Evolutionary conservation across 2,888 invertebrate genomes (phyloP).

Genomic region (Oligia latruncula): DNA sequence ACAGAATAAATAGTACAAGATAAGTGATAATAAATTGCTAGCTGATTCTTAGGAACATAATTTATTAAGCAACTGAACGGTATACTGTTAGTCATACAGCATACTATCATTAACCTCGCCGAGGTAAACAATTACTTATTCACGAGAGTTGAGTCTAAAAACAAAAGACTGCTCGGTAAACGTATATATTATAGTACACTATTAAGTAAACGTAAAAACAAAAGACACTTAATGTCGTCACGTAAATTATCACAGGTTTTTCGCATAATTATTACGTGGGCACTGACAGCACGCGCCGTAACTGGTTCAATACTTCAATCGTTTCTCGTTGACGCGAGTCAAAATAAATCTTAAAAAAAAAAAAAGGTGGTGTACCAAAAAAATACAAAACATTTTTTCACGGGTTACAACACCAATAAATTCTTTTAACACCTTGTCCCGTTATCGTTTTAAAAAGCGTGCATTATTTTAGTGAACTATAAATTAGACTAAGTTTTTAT

Average conservation of each 20-base stretch:
- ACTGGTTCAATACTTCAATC: constrained; percentile 22
- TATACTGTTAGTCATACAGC: constrained; percentile 49
- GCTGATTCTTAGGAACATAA: constrained; percentile 23
- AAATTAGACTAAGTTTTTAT: constrained; percentile 15
- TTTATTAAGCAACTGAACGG: constrained; percentile 37
- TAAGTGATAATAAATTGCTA: constrained; percentile 55
- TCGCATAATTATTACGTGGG: constrained; percentile 12
- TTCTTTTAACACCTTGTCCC: constrained; percentile 33
- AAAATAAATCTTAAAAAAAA: constrained; percentile 10
- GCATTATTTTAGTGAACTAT: constrained; percentile 17
- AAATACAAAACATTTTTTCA: constrained; percentile 24
- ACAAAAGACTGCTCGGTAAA: constrained; percentile 18
- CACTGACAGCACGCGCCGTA: constrained; percentile 1
- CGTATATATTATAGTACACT: not conserved
- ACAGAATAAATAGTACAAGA: too few relatives aligned
- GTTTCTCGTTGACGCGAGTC: constrained; percentile 10
- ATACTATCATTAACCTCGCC: constrained; percentile 36
- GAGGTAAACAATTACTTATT: constrained; percentile 51
- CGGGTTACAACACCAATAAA: constrained; percentile 45
- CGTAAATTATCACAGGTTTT: constrained; percentile 17
- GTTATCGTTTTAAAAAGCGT: constrained; percentile 36
- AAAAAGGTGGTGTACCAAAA: not conserved
- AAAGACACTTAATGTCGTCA: not conserved
- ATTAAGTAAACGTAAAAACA: constrained; percentile 5
- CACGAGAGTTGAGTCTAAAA: constrained; percentile 18